These are phyloP conservation scores for Anastatus disparis DNA, from an alignment of 1,140 invertebrate genomes.

Conservation along the genomic window DNA sequence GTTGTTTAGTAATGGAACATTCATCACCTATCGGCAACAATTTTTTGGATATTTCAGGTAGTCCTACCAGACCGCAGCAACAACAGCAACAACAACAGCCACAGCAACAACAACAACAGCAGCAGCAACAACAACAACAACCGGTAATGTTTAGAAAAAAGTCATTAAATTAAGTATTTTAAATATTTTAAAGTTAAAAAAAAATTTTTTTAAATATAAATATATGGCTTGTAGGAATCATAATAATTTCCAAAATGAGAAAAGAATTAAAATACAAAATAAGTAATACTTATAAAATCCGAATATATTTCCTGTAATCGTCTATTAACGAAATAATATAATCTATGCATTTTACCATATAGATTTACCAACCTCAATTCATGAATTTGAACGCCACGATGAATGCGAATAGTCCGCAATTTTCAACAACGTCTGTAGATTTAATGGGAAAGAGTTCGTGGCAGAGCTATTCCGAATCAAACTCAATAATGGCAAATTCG, in stretches of 20 bases:
- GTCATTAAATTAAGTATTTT: too few relatives aligned
- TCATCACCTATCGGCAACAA: neutral
- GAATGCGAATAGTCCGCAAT: neutral
- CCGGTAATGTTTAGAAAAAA: constrained; percentile 1
- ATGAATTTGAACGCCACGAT: neutral
- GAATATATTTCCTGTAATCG: too few relatives aligned
- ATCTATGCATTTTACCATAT: neutral
- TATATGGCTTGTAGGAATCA: too few relatives aligned
- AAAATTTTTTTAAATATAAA: too few relatives aligned
- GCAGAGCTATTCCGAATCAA: neutral
- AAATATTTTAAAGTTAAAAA: too few relatives aligned
- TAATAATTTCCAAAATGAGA: too few relatives aligned
- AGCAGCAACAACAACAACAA: neutral
- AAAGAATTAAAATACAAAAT: too few relatives aligned
- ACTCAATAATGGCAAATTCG: neutral
- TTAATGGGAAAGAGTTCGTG: neutral
- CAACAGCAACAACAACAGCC: too few relatives aligned
- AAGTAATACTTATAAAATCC: too few relatives aligned
- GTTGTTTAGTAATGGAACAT: neutral
- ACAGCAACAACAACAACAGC: too few relatives aligned
- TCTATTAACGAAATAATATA: neutral
- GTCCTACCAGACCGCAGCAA: too few relatives aligned
- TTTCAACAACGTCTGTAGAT: neutral
- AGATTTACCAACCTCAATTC: neutral
- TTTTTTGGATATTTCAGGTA: neutral